Evolutionary conservation across 2,797 vertebrate species (phyloP), one percentile per base, ranked within the genome.

Genomic region (Gadopsis marmoratus): DNA sequence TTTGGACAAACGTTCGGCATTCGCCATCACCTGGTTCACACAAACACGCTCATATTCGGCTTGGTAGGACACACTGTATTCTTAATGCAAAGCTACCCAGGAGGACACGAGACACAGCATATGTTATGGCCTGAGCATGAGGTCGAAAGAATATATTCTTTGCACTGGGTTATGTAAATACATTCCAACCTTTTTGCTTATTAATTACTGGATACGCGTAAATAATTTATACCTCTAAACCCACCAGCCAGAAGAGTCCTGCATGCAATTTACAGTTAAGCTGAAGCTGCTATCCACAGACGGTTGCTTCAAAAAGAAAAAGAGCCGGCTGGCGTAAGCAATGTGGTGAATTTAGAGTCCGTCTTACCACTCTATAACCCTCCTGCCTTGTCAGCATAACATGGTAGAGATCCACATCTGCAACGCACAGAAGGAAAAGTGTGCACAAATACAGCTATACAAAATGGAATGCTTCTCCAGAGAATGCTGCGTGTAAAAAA

Each of bases 331-430:
- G 14, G 68, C 58, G 23, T 48, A 43, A 54, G 37, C n/a, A n/a
- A 39, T 39, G n/a, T 43, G 23, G 39, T 53, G 33, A 45, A 39
- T 70, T 35, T 29, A 31, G 35, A 71, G 51, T 51, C 7, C 8
- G 12, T 69, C 95, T 95, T 94, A 99, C 97, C 96, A 97, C 96
- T 95, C 90, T 94, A 51, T 96, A 96, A 47, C 95, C 97, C 70
- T 97, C 97, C 89, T 97, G 96, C 75, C 74, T 93, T 39, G 86
- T 91, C 83, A 97, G 91, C 35, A 48, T 87, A 76, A 99, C 94
- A 51, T 96, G 96, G 92, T 96, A 96, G 56, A 95, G 94, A 81
- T 99, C 98, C 78, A 97, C 94, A 95, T 98, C 98, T 99, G 92
- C 82, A 88, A 91, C 82, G 89, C 84, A 54, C 72, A 85, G 60